These are phyloP conservation scores for Clamator glandarius DNA, from an alignment of 2,797 vertebrate species.

Conservation along the genomic window DNA sequence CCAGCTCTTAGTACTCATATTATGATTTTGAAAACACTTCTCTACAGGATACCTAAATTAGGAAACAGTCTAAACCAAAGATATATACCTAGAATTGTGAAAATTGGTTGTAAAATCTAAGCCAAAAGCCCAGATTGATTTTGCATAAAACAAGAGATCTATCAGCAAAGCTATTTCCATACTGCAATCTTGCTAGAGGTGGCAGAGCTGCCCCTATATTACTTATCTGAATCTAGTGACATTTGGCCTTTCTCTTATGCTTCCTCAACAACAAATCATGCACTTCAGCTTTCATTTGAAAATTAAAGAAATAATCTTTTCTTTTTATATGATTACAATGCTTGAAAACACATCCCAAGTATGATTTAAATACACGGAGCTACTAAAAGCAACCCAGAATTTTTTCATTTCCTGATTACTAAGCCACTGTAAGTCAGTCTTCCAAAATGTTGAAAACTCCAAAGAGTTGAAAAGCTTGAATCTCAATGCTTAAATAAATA, in stretches of 20 bases:
- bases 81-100: background rate
- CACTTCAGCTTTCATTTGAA: background rate
- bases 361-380: background rate
- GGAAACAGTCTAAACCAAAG: background rate
- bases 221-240: background rate
- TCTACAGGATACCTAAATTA: background rate
- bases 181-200: background rate
- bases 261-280: background rate
- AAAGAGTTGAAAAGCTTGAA: background rate
- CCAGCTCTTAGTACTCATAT: background rate
- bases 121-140: background rate
- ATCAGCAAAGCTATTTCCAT: background rate
- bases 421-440: background rate
- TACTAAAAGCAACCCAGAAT: background rate
- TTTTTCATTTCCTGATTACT: background rate
- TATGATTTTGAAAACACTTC: background rate
- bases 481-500: background rate
- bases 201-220: background rate
- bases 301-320: background rate
- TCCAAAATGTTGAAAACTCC: too few relatives aligned
- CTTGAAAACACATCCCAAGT: background rate
- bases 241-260: background rate
- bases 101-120: background rate
- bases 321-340: background rate
- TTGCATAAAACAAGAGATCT: background rate